phyloP scores from a whole-genome alignment of 1,140 invertebrate genomes.

The Lasaia peninsularis region DNA sequence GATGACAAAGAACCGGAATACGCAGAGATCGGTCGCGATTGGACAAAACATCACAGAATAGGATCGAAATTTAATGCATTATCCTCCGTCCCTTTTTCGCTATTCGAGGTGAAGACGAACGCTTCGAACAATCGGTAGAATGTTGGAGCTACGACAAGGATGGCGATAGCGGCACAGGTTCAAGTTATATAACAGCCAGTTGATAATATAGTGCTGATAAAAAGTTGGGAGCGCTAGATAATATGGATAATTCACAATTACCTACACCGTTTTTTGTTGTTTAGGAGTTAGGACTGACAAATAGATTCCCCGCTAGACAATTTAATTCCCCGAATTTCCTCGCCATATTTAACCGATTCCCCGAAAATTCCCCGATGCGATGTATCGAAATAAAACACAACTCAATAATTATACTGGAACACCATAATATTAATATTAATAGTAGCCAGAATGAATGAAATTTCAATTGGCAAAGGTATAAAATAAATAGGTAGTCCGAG shows the following conservation, averaged over 20 bases:
- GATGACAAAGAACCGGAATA: constrained; percentile 79
- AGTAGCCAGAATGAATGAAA: too few relatives aligned
- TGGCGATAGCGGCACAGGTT: constrained; percentile 41
- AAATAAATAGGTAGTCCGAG: too few relatives aligned
- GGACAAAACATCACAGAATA: constrained; percentile 73
- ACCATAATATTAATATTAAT: too few relatives aligned
- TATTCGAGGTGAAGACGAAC: constrained; percentile 19
- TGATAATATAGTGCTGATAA: constrained; percentile 73
- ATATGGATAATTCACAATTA: constrained; percentile 36
- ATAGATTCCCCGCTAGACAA: too few relatives aligned
- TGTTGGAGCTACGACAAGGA: constrained; percentile 34
- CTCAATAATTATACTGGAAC: too few relatives aligned
- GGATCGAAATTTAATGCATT: constrained; percentile 73
- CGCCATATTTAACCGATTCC: too few relatives aligned
- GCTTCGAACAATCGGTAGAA: constrained; percentile 23
- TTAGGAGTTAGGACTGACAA: too few relatives aligned
- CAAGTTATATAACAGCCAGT: constrained; percentile 61
- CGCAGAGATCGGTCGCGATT: constrained; percentile 75
- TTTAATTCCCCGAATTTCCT: too few relatives aligned
- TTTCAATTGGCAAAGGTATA: too few relatives aligned
- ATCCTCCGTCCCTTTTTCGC: constrained; percentile 46
- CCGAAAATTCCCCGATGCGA: too few relatives aligned
- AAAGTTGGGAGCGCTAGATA: constrained; percentile 51
- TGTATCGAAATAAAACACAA: too few relatives aligned
- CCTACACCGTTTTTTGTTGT: too few relatives aligned